These are phyloP conservation scores for Phylloscopus whistleri DNA, from an alignment of 2,113 vertebrate species.

Conservation along the genomic window DNA sequence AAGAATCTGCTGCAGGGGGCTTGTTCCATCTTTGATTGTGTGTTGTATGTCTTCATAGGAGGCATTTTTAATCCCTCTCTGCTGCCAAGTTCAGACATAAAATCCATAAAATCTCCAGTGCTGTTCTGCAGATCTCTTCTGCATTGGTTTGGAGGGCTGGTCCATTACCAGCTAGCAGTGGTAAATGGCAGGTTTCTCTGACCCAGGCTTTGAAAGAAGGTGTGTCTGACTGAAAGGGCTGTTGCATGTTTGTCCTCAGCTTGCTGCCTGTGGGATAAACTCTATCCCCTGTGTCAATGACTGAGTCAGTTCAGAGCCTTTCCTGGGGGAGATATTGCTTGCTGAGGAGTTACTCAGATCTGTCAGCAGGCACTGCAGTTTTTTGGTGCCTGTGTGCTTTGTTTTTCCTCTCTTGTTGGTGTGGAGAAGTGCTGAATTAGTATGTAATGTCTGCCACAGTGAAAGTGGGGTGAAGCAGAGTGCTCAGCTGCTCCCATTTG, in stretches of 20 bases:
- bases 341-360: background rate
- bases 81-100: background rate
- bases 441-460: background rate
- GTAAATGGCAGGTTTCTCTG: background rate
- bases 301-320: background rate
- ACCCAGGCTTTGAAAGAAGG: background rate
- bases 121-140: background rate
- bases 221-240: background rate
- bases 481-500: background rate
- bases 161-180: background rate
- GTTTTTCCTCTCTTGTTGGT: background rate
- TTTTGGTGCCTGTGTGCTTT: background rate
- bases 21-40: background rate
- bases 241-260: background rate
- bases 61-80: background rate
- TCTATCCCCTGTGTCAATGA: background rate
- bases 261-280: background rate
- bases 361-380: background rate
- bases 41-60: background rate
- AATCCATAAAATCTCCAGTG: background rate
- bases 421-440: background rate
- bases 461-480: background rate
- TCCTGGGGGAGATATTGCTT: background rate
- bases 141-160: background rate
- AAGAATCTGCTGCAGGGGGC: background rate